Evolutionary conservation across 2,888 invertebrate species (phyloP), one percentile per base, ranked within the genome.

Genomic region (Watsonalla binaria): DNA sequence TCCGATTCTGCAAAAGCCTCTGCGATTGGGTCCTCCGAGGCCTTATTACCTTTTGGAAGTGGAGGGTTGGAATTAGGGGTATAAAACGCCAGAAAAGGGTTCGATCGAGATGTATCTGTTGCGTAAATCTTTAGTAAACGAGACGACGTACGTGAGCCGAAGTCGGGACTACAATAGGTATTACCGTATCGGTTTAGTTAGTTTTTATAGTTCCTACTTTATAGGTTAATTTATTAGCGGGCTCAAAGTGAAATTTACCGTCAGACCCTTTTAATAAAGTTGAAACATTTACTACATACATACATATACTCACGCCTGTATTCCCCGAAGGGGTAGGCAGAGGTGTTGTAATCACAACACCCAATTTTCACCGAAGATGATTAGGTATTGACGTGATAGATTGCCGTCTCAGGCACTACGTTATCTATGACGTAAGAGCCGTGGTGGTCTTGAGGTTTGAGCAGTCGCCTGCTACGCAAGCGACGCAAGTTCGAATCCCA

Each of bases 31-130:
- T 15, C 33, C 63, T 59, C 63, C 61, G 63, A 60, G 64, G 65
- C 71, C 66, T 70, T 71, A 71, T 69, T 71, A 68, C 75, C 61
- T 70, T 74, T 72, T 68, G 67, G 64, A 57, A 57, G 61, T 62
- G 62, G 59, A 60, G 58, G 56, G 60, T 68, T 64, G 67, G 76
- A 80, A 80, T 80, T 78, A 78, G 76, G 76, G 71, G 62, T 65
- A 74, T 76, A 76, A 76, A 77, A 70, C 68, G 72, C 54, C 70
- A 72, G 70, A 77, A 79, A 82, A 82, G 82, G 83, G 83, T 81
- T 76, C 68, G 58, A 64, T 65, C 65, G 68, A 64, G 68, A 72
- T 72, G 63, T 72, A 73, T 73, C 66, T 72, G 63, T 68, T 46
- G 35, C 51, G 46, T 51, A 37, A 51, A 51, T 46, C 45, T 46